Base-by-base conservation (phyloP, 2,113 vertebrate genomes). In the Dryoscopus gambensis region DNA sequence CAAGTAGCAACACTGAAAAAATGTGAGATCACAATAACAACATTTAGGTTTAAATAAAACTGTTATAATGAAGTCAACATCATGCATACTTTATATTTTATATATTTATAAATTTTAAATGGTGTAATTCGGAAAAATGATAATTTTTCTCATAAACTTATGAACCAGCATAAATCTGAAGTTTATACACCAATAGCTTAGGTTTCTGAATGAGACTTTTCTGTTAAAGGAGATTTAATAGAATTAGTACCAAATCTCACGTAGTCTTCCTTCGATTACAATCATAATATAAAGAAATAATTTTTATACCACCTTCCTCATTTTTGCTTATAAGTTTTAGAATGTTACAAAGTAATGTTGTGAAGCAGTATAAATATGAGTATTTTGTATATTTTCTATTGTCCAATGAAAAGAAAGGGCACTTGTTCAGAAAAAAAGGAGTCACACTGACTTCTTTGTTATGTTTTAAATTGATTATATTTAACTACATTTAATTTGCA, bases 321-420 rank as follows among this genome's bases (percentile, higher is more conserved):
- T 56, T 84, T 78, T n/a, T 76, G 2, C 4, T 46, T 74, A 25
- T 18, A 63, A n/a, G 4, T 87, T 95, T 77, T 25, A 63, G 10
- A 70, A 74, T 81, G 10, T 15, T 89, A n/a, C 15, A 47, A 59
- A 74, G 21, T 9, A 69, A 35, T 65, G 80, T 84, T 11, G 1
- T 56, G 21, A 78, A 60, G 10, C 18, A 15, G 10, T 52, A 57
- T 39, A 50, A 81, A 81, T 96, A 94, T 87, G 31, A 90, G 75
- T 93, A 84, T 74, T 93, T 97, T 95, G 67, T 97, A 97, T 96
- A 94, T 96, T 96, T 95, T 96, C 39, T 93, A 86, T 97, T 95
- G 96, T 97, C 64, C 50, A 85, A 87, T 95, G 59, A 95, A 77
- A 90, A 65, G 18, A 78, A 89, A 82, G 2, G 7, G 53, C 69